Percentiles rank a stretch among this genome's conserved stretches.
Conservation (phyloP, 2,113 vertebrate genomes). For the Rallus limicola region DNA sequence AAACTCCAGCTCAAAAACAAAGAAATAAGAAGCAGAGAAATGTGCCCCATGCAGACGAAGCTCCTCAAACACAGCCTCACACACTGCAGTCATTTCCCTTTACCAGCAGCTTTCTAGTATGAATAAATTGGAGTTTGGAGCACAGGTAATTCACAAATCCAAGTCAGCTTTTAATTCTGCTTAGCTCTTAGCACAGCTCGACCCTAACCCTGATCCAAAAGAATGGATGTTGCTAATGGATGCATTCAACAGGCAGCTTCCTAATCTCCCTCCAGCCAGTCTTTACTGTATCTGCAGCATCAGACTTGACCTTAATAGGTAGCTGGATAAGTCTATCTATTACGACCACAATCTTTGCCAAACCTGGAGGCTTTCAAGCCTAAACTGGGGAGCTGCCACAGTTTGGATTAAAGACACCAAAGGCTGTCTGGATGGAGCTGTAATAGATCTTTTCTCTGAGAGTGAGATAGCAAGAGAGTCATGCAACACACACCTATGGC, state of each 20-base stretch:
- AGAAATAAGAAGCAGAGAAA: background rate
- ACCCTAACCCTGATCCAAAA: background rate
- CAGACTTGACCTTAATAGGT: background rate
- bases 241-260: background rate
- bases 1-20: background rate
- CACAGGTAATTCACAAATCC: background rate
- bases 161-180: background rate
- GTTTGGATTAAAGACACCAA: background rate
- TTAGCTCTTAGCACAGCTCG: background rate
- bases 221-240: background rate
- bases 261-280: background rate
- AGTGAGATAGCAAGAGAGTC: background rate
- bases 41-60: background rate
- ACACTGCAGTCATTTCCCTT: background rate
- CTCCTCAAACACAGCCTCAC: background rate
- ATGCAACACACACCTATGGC: background rate
- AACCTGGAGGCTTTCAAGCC: slow-evolving; percentile 13
- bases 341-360: background rate
- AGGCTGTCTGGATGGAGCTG: background rate
- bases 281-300: background rate
- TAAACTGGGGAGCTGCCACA: background rate
- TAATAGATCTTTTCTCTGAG: background rate
- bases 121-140: background rate
- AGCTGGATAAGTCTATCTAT: background rate
- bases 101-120: background rate